Percentiles rank a stretch among this genome's conserved stretches.
phyloP scores from a whole-genome alignment of 2,888 invertebrate genomes.

The Metellina segmentata region DNA sequence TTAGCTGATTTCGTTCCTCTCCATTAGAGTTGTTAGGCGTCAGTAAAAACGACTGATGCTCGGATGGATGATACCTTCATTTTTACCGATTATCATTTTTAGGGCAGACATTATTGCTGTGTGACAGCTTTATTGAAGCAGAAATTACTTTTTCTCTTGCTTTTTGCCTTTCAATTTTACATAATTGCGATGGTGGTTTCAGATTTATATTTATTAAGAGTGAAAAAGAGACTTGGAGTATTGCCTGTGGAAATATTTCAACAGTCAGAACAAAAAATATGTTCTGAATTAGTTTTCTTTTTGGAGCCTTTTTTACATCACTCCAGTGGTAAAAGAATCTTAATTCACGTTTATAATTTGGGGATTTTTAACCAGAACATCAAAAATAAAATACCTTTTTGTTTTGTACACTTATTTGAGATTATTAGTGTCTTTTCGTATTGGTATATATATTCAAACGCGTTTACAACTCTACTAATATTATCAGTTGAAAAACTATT shows the following conservation, averaged over 20 bases:
- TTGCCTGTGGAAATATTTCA: too few relatives aligned
- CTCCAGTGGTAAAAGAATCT: background rate
- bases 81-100: background rate
- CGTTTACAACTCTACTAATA: too few relatives aligned
- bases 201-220: background rate
- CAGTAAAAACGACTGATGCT: background rate
- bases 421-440: too few relatives aligned
- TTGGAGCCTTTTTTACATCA: background rate
- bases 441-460: too few relatives aligned
- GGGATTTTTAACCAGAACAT: too few relatives aligned
- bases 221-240: too few relatives aligned
- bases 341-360: background rate
- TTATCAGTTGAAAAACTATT: too few relatives aligned
- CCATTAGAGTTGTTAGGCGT: slow-evolving; percentile 2
- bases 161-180: background rate
- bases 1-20: background rate
- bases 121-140: background rate
- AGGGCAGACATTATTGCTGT: background rate
- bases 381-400: too few relatives aligned
- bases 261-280: too few relatives aligned
- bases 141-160: background rate
- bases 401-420: too few relatives aligned
- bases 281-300: too few relatives aligned
- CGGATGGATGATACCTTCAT: slow-evolving; percentile 9
- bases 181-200: background rate